phyloP scores from a whole-genome alignment of 2,113 vertebrate species.

The Dolichotis patagonum region DNA sequence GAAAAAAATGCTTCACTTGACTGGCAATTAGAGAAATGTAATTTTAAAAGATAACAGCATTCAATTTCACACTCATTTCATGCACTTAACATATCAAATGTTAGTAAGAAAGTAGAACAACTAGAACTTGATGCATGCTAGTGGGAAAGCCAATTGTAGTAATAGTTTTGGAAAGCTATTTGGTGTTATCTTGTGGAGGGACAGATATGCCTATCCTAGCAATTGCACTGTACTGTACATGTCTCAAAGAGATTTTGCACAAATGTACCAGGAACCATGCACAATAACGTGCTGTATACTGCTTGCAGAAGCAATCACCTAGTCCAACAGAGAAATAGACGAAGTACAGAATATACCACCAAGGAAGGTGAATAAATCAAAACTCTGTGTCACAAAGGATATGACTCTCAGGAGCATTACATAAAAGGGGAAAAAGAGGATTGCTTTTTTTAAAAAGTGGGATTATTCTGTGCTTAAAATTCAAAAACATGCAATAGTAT shows the following conservation, averaged over 20 bases:
- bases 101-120: neutral
- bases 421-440: neutral
- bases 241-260: neutral
- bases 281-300: neutral
- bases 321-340: neutral
- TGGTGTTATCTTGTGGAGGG: neutral
- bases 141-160: neutral
- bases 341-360: neutral
- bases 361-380: neutral
- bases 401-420: neutral
- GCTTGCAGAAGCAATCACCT: neutral
- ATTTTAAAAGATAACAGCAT: neutral
- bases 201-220: neutral
- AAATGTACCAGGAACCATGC: neutral
- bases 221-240: neutral
- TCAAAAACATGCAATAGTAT: neutral
- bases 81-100: neutral
- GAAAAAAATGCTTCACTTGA: constrained; percentile 25
- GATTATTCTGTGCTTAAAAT: neutral
- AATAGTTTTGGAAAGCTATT: neutral
- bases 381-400: neutral
- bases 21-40: neutral
- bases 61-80: neutral
- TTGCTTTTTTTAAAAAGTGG: neutral
- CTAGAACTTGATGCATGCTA: neutral